phyloP scores from a whole-genome alignment of 1,140 invertebrate species.

The Dryas iulia region DNA sequence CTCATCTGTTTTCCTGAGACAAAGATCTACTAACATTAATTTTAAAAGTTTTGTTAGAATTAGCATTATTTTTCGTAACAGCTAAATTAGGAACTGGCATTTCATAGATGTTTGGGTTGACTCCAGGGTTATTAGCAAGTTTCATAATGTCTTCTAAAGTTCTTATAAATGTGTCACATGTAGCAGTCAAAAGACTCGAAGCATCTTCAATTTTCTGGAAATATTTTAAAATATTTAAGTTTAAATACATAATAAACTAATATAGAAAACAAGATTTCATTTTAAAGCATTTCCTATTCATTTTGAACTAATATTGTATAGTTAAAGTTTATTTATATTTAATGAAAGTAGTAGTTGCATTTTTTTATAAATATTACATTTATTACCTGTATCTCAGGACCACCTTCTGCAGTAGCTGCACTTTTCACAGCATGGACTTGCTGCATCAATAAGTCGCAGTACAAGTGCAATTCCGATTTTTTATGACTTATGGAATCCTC shows the following conservation, averaged over 20 bases:
- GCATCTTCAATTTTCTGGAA: constrained; percentile 86
- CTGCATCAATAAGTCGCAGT: constrained; percentile 92
- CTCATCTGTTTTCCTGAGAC: constrained; percentile 75
- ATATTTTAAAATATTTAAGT: constrained; percentile 3
- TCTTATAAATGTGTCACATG: constrained; percentile 91
- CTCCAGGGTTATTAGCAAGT: constrained; percentile 75
- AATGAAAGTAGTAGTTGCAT: too few species aligned
- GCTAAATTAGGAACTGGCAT: constrained; percentile 55
- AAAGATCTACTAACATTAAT: constrained; percentile 56
- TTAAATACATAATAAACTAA: too few species aligned
- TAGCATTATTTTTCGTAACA: constrained; percentile 47
- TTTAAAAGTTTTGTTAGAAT: constrained; percentile 44
- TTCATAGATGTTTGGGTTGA: constrained; percentile 48
- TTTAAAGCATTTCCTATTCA: too few species aligned
- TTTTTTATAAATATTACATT: not conserved
- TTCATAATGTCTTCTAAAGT: constrained; percentile 91
- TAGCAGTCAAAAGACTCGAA: constrained; percentile 86
- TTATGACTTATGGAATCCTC: constrained; percentile 82
- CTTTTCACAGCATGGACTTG: constrained; percentile 90
- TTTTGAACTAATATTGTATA: not conserved
- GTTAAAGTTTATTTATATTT: not conserved
- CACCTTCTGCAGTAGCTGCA: constrained; percentile 81
- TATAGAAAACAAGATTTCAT: too few species aligned
- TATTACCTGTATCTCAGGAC: constrained; percentile 84
- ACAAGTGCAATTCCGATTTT: constrained; percentile 89